Base-by-base conservation (phyloP, 2,797 vertebrate species). In the Sebastes hubbsi region DNA sequence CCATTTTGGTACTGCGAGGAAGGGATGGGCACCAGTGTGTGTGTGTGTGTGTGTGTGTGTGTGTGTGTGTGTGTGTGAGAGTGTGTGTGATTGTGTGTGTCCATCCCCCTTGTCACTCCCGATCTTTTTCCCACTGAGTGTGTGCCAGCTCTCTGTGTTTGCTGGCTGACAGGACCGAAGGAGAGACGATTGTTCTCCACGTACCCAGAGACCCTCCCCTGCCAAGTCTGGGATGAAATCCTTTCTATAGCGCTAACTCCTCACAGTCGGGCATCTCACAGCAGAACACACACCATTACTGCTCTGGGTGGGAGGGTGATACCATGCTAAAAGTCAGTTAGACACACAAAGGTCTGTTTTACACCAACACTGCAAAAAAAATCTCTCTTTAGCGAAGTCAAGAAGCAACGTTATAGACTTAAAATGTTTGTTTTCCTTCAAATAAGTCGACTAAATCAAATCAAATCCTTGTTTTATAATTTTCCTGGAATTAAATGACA, bases 131-230 rank as follows among this genome's bases (percentile, higher is more conserved):
- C 92, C 87, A 88, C 84, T 89, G 87, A 89, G 85, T 3, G 65
- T 18, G 66, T 93, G 94, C 94, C 94, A 95, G 92, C 92, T 93
- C 90, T 86, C 90, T 89, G 88, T 94, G 94, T 94, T 94, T 93
- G 84, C 95, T 95, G 94, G 94, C 94, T 93, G 93, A 91, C 90
- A 90, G 89, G 84, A 90, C 58, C 60, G 84, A 89, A 92, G 91
- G 90, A 91, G 84, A 93, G 88, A 87, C 89, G 73, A 93, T 93
- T 93, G 93, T 94, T 94, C 91, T 89, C 86, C 2, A 59, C 83
- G 84, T 90, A 91, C 90, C 93, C 91, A 91, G 92, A 94, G 93
- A 93, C 92, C 88, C 86, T 93, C 86, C 84, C 85, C 89, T 94
- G 94, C 93, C 94, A 94, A 94, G 91, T 87, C 84, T 88, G 91